phyloP scores from a whole-genome alignment of 2,797 vertebrate species.

The Moxostoma hubbsi region DNA sequence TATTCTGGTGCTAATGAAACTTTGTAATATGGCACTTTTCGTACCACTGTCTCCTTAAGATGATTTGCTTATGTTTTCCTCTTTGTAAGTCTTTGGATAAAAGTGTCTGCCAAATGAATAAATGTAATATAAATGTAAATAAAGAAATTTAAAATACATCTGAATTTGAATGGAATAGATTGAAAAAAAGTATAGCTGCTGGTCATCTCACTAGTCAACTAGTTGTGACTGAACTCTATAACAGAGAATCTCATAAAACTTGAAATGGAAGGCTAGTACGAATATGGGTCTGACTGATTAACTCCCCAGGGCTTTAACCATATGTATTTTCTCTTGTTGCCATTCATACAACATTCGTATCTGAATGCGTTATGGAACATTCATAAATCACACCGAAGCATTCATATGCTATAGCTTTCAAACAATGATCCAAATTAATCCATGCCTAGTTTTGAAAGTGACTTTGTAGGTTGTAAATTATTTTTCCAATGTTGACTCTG shows the following conservation, averaged over 20 bases:
- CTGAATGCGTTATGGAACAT: slow-evolving; percentile 9
- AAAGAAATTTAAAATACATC: too few species aligned
- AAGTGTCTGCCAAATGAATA: too few species aligned
- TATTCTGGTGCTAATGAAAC: too few species aligned
- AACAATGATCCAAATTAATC: background rate
- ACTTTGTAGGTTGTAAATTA: background rate
- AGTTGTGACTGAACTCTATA: background rate
- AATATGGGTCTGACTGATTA: slow-evolving; percentile 50
- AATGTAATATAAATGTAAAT: too few species aligned
- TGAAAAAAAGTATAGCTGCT: too few species aligned
- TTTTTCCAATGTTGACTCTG: slow-evolving; percentile 6
- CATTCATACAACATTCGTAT: slow-evolving; percentile 23
- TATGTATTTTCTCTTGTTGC: slow-evolving; percentile 17
- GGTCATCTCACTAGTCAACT: too few species aligned
- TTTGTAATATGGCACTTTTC: too few species aligned
- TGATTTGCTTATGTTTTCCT: too few species aligned
- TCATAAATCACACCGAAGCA: slow-evolving; percentile 10
- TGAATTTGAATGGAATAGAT: too few species aligned
- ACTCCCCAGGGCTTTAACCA: background rate
- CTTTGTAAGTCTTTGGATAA: too few species aligned
- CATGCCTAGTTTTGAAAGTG: background rate
- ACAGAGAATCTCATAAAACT: background rate
- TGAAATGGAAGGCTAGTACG: slow-evolving; percentile 38
- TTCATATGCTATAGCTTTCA: background rate
- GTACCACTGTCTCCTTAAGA: too few species aligned